Evolutionary conservation across 2,888 invertebrate genomes (phyloP).

Genomic region (Parnassius glacialis): DNA sequence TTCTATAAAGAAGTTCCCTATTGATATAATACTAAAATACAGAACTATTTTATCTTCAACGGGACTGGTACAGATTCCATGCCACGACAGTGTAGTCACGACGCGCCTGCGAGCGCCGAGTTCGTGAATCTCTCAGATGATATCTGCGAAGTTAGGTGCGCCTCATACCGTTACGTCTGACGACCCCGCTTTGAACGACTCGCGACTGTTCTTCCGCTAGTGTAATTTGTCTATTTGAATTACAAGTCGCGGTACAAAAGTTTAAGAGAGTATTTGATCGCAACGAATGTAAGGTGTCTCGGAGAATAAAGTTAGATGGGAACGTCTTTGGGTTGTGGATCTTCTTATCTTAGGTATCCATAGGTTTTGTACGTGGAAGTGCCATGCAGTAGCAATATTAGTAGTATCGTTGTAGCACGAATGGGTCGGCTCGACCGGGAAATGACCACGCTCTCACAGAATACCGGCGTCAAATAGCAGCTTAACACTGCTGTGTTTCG

Average conservation of each 20-base stretch:
- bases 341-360: no score
- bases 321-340: no score
- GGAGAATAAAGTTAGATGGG: no score
- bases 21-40: background rate
- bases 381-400: no score
- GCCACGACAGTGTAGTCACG: slow-evolving; percentile 10
- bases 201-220: background rate
- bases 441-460: no score
- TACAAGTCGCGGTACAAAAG: background rate
- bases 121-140: slow-evolving; percentile 17
- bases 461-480: no score
- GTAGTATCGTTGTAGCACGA: no score
- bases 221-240: background rate
- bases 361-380: no score
- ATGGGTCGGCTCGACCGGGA: no score
- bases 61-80: background rate
- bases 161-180: slow-evolving; percentile 16
- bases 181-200: slow-evolving; percentile 6
- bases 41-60: background rate
- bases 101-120: slow-evolving; percentile 15
- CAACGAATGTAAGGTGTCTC: no score
- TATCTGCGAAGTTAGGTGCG: slow-evolving; percentile 15
- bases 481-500: no score
- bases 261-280: no score
- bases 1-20: background rate